phyloP scores from a whole-genome alignment of 2,113 vertebrate genomes.

The Haemorhous mexicanus region DNA sequence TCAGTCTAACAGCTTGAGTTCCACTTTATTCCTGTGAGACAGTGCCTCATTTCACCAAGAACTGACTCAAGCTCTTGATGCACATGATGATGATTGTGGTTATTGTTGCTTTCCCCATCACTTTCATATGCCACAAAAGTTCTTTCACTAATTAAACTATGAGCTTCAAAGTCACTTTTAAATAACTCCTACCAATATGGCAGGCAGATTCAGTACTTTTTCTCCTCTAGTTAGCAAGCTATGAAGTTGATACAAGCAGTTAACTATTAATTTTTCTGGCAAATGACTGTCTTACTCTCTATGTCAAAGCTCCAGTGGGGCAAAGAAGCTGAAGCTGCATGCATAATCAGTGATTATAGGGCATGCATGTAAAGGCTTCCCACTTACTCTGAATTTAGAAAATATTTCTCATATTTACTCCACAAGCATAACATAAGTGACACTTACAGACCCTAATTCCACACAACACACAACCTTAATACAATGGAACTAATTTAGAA shows the following conservation, averaged over 20 bases:
- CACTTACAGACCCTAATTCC: neutral
- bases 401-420: conserved; percentile 22
- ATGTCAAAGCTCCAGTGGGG: conserved; percentile 6
- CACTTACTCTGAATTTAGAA: conserved; percentile 7
- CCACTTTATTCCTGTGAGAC: neutral
- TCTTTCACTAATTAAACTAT: neutral
- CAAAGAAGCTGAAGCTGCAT: neutral
- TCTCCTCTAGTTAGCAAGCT: neutral
- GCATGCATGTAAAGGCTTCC: neutral
- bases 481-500: neutral
- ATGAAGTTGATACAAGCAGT: neutral
- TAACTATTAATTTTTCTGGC: neutral
- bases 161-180: neutral
- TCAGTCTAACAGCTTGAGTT: neutral
- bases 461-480: neutral
- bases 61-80: neutral
- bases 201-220: neutral
- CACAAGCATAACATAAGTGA: neutral
- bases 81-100: neutral
- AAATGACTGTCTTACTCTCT: neutral
- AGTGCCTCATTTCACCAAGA: neutral
- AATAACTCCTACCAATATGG: neutral
- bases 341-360: conserved; percentile 14
- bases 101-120: neutral
- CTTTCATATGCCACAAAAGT: neutral